A percentile compares a stretch with the other conserved stretches of the same genome.
phyloP scores from a whole-genome alignment of 1,140 invertebrate species.

The Magallana gigas region DNA sequence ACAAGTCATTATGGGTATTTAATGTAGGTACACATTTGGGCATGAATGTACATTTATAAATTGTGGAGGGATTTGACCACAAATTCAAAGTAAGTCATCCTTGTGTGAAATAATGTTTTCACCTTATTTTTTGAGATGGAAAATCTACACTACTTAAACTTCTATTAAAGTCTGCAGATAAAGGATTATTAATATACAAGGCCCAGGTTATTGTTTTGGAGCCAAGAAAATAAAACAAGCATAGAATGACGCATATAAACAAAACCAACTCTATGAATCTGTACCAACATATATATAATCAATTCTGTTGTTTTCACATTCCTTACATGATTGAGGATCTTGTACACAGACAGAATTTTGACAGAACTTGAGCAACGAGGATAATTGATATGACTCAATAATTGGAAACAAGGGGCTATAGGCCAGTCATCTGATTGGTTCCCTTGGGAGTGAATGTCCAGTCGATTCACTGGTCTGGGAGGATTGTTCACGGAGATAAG shows the following conservation, averaged over 20 bases:
- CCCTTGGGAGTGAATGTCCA: slow-evolving; percentile 11
- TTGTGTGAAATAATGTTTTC: not conserved
- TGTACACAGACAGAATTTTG: not conserved
- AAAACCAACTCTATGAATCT: not conserved
- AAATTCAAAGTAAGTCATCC: slow-evolving; percentile 29
- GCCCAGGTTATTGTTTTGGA: slow-evolving; percentile 1
- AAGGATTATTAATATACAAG: not conserved
- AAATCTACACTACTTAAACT: not conserved
- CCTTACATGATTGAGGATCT: slow-evolving; percentile 1
- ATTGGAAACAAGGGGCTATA: not conserved
- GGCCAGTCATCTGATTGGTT: slow-evolving; percentile 9
- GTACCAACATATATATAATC: not conserved
- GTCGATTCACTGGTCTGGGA: slow-evolving; percentile 1
- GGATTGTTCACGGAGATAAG: not conserved
- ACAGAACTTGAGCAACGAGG: slow-evolving; percentile 18
- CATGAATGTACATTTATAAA: slow-evolving; percentile 29
- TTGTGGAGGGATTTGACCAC: not conserved
- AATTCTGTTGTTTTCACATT: slow-evolving; percentile 18
- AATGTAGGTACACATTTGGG: slow-evolving; percentile 33
- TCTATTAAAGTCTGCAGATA: not conserved
- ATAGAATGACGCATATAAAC: slow-evolving; percentile 25
- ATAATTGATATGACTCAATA: slow-evolving; percentile 23
- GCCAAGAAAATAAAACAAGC: not conserved
- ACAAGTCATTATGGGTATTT: slow-evolving; percentile 36
- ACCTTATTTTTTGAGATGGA: not conserved